A percentile compares a stretch with the other conserved stretches of the same genome.
phyloP scores from a whole-genome alignment of 2,113 vertebrate genomes.

The Cacatua alba region DNA sequence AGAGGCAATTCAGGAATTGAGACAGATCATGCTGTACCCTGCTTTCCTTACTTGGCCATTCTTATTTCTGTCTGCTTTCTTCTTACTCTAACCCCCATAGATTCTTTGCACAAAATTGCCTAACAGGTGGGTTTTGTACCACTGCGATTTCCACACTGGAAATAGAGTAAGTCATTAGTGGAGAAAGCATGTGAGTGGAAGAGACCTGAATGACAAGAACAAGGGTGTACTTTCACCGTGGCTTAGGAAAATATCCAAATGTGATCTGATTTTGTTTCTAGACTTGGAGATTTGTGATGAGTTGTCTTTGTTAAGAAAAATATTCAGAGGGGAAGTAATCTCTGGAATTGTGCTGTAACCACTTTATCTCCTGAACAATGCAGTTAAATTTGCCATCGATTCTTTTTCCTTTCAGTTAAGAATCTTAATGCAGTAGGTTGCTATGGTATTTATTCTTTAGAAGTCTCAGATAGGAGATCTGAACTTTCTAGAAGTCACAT shows the following conservation, averaged over 20 bases:
- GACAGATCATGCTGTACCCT: slow-evolving; percentile 10
- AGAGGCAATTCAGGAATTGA: background rate
- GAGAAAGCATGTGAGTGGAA: background rate
- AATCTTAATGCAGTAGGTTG: background rate
- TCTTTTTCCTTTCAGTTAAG: background rate
- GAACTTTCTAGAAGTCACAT: background rate
- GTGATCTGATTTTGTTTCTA: background rate
- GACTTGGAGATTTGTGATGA: background rate
- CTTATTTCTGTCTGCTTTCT: background rate
- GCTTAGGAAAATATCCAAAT: background rate
- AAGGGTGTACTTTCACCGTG: background rate
- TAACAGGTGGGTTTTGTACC: background rate
- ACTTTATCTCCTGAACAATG: background rate
- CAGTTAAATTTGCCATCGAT: background rate
- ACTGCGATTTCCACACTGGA: background rate
- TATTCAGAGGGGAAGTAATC: background rate
- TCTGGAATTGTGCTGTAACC: background rate
- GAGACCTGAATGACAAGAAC: background rate
- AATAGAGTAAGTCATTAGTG: background rate
- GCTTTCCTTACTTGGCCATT: background rate
- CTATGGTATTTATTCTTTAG: background rate
- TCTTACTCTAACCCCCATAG: background rate
- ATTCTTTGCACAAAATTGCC: background rate
- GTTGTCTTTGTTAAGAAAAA: background rate
- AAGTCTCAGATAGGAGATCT: background rate